Evolutionary conservation across 2,888 invertebrate genomes (phyloP).

Genomic region (Dascillus cervinus): DNA sequence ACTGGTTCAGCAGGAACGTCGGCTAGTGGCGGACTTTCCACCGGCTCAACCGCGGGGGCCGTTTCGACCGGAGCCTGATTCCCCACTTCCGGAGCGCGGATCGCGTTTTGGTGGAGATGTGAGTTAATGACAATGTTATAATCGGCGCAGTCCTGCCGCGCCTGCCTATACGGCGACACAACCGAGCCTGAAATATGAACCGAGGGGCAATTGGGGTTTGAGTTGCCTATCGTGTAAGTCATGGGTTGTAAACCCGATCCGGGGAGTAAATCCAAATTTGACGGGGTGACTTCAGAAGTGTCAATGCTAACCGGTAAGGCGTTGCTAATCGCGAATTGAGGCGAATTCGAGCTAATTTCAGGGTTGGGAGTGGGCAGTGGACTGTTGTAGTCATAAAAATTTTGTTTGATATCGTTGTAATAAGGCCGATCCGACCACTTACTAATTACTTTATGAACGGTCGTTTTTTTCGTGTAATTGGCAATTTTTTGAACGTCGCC

Average conservation of each 20-base stretch:
- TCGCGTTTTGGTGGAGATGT: constrained; percentile 55
- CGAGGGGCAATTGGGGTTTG: constrained; percentile 44
- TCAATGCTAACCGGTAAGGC: background rate
- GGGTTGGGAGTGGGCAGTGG: constrained; percentile 31
- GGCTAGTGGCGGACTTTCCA: constrained; percentile 35
- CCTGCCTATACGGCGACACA: constrained; percentile 50
- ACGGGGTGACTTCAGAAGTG: background rate
- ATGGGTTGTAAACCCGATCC: background rate
- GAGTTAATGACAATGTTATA: constrained; percentile 64
- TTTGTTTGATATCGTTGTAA: constrained; percentile 42
- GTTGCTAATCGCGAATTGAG: constrained; percentile 21
- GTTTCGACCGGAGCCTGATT: constrained; percentile 40
- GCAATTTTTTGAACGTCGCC: constrained; percentile 5
- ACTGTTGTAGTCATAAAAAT: constrained; percentile 38
- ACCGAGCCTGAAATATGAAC: constrained; percentile 50
- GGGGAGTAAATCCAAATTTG: background rate
- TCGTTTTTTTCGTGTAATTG: constrained; percentile 35
- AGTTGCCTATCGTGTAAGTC: constrained; percentile 3
- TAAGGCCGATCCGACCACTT: constrained; percentile 49
- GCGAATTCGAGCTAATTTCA: constrained; percentile 34
- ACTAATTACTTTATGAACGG: constrained; percentile 40
- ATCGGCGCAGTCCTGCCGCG: constrained; percentile 62
- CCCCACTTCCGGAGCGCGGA: constrained; percentile 25
- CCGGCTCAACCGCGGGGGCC: constrained; percentile 29
- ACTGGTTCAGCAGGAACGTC: constrained; percentile 29